Evolutionary conservation across 2,113 vertebrate genomes (phyloP).

Genomic region (Heterochromis multidens): DNA sequence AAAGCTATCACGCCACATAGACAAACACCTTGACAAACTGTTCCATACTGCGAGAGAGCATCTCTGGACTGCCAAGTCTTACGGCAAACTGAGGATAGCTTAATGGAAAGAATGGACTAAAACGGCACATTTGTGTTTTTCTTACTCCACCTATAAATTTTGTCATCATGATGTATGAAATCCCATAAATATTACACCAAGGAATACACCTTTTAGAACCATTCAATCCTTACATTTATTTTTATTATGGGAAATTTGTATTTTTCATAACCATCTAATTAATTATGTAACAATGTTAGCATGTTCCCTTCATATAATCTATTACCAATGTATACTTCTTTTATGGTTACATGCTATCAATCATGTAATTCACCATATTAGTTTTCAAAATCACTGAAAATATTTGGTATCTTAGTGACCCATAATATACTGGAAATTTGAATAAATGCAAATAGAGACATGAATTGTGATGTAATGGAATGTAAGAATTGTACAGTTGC

Average conservation of each 20-base stretch:
- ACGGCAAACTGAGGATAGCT: constrained; percentile 30
- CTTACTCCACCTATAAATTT: constrained; percentile 34
- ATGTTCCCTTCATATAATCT: not conserved
- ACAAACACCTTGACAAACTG: constrained; percentile 31
- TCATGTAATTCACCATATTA: not conserved
- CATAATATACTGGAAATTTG: not conserved
- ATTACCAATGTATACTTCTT: not conserved
- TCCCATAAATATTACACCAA: constrained; percentile 9
- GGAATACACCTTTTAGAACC: not conserved
- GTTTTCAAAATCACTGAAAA: not conserved
- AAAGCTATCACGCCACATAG: constrained; percentile 54
- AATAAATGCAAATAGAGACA: not conserved
- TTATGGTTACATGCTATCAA: not conserved
- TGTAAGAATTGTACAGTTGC: not conserved
- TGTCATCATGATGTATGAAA: constrained; percentile 33
- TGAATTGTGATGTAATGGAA: not conserved
- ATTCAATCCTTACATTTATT: constrained; percentile 26
- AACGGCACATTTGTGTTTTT: constrained; percentile 34
- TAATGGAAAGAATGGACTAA: constrained; percentile 51
- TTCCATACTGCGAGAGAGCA: not conserved
- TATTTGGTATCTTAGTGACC: not conserved
- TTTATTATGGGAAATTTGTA: not conserved
- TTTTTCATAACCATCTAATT: constrained; percentile 11
- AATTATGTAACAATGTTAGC: not conserved
- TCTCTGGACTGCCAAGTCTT: constrained; percentile 36